Evolutionary conservation across 37 sponge, comb jelly and placozoan genomes (phyloP).

Genomic region (Spongia lamella): DNA sequence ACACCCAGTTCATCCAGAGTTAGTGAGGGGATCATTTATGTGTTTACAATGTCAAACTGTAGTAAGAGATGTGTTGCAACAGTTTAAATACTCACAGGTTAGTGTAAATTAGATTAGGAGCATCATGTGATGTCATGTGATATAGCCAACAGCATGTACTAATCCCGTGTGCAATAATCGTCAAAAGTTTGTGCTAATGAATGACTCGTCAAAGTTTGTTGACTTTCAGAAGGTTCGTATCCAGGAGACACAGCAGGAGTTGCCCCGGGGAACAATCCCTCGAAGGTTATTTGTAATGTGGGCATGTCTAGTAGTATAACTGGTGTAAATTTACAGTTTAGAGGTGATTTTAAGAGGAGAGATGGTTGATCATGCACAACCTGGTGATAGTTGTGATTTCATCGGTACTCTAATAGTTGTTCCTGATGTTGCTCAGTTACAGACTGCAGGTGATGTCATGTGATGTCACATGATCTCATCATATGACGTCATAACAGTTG

Average conservation of each 20-base stretch:
- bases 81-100: constrained; percentile 97
- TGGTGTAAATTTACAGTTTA: constrained; percentile 52
- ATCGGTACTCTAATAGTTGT: constrained; percentile 97
- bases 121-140: background rate
- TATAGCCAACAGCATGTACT: constrained; percentile 87
- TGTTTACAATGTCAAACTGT: constrained; percentile 95
- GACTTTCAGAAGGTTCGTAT: constrained; percentile 99
- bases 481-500: constrained; percentile 33
- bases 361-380: constrained; percentile 90
- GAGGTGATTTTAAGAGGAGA: constrained; percentile 93
- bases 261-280: constrained; percentile 95
- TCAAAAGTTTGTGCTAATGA: constrained; percentile 82
- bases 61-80: constrained; percentile 91
- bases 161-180: constrained; percentile 92
- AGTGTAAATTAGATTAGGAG: background rate
- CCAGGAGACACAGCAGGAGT: constrained; percentile 96
- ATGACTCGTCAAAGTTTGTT: constrained; percentile 84
- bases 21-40: constrained; percentile 84
- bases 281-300: constrained; percentile 48
- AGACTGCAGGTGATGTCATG: constrained; percentile 51
- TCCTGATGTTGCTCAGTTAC: constrained; percentile 90
- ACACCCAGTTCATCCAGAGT: constrained; percentile 98
- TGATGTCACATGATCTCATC: background rate
- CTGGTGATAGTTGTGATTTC: constrained; percentile 98
- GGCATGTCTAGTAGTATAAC: background rate